These are phyloP conservation scores for Stomatorhinus ivindoensis DNA, from an alignment of 2,113 vertebrate species.

Conservation along the genomic window DNA sequence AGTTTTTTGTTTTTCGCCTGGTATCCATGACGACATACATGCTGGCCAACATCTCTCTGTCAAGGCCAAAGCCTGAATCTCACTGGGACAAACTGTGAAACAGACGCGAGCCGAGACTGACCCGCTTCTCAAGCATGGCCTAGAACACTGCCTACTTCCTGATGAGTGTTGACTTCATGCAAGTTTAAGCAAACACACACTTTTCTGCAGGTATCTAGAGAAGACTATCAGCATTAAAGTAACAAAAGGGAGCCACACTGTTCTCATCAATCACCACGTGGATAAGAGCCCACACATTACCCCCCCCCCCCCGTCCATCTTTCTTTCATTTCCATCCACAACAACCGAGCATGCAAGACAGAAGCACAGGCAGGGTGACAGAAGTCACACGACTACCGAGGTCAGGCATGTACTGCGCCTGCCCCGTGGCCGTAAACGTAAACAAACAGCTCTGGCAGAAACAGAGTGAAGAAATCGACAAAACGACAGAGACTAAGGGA, in stretches of 20 bases:
- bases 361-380: not conserved
- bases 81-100: conserved; percentile 3
- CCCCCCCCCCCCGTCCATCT: not conserved
- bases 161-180: not conserved
- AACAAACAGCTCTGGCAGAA: not conserved
- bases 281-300: not conserved
- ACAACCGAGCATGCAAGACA: not conserved
- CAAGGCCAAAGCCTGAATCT: not conserved
- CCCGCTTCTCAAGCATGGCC: not conserved
- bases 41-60: not conserved
- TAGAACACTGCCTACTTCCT: not conserved
- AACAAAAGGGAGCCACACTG: not conserved
- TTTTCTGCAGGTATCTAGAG: not conserved
- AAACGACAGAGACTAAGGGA: not conserved
- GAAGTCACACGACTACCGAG: not conserved
- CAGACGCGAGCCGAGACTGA: not conserved
- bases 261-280: not conserved
- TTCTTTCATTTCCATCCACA: not conserved
- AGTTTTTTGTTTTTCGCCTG: not conserved
- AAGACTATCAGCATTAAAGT: not conserved
- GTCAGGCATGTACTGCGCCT: too few relatives aligned
- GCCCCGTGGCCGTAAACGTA: not conserved
- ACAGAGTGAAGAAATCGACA: not conserved
- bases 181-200: not conserved
- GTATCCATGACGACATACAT: conserved; percentile 1